Conservation (phyloP, 2,888 invertebrate species). For the Drosophila silvestris region DNA sequence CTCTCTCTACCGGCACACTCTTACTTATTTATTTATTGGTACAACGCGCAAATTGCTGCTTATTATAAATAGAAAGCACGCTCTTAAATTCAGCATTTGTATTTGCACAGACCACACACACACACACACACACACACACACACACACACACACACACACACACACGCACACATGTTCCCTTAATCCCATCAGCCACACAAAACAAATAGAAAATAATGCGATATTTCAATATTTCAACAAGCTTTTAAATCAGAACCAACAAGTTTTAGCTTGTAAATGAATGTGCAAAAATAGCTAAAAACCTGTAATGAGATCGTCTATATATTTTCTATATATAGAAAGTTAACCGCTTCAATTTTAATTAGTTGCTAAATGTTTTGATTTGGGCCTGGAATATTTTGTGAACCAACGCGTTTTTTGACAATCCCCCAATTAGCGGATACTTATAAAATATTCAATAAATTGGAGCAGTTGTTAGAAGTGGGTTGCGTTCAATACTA, state of each 20-base stretch:
- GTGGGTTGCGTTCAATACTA: neutral
- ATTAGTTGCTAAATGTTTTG: neutral
- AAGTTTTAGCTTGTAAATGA: neutral
- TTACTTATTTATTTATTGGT: slow-evolving; percentile 9
- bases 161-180: neutral
- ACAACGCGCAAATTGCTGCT: slow-evolving; percentile 7
- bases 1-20: neutral
- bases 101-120: neutral
- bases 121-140: neutral
- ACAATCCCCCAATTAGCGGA: neutral
- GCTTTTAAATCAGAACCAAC: neutral
- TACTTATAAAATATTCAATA: neutral
- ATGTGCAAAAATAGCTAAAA: neutral
- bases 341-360: neutral
- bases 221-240: slow-evolving; percentile 8
- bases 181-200: neutral
- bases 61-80: slow-evolving; percentile 13
- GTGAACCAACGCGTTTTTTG: neutral
- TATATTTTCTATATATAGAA: neutral
- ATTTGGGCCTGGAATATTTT: neutral
- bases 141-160: neutral
- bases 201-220: neutral
- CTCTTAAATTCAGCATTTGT: neutral
- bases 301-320: neutral
- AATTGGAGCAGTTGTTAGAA: neutral